Conservation (phyloP, 2,888 invertebrate genomes). For the Scelioninae gen. 2 region DNA sequence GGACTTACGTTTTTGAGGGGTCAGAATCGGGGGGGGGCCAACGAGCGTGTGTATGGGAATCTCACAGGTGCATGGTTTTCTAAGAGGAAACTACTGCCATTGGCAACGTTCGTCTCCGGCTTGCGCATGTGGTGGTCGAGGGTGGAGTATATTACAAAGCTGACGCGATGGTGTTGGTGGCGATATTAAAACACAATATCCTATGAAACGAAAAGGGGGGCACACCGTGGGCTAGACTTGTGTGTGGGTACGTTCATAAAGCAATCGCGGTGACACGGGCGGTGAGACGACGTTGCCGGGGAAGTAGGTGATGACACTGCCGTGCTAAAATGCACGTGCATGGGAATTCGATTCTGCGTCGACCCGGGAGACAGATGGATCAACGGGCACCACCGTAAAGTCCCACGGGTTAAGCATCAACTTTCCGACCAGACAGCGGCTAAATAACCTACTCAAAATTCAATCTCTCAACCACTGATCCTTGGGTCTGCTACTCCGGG, state of each 20-base stretch:
- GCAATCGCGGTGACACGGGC: conserved; percentile 56
- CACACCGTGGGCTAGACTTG: conserved; percentile 43
- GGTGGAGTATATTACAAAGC: conserved; percentile 56
- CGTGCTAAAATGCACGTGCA: conserved; percentile 74
- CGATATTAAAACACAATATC: conserved; percentile 74
- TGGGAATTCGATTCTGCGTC: conserved; percentile 71
- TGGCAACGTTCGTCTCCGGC: conserved; percentile 61
- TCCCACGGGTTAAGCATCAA: conserved; percentile 70
- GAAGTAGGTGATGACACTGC: conserved; percentile 74
- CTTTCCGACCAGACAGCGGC: conserved; percentile 49
- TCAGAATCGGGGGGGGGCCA: conserved; percentile 64
- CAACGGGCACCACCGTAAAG: conserved; percentile 68
- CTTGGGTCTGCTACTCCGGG: conserved; percentile 35
- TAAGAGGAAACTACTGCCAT: conserved; percentile 67
- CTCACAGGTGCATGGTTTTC: conserved; percentile 74
- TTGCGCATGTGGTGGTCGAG: conserved; percentile 49
- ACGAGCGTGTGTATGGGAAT: conserved; percentile 71
- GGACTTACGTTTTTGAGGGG: conserved; percentile 66
- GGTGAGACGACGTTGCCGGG: conserved; percentile 57
- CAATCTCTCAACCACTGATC: conserved; percentile 64
- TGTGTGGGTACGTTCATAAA: conserved; percentile 55
- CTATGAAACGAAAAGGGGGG: conserved; percentile 64
- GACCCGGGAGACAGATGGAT: conserved; percentile 68
- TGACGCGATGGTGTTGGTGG: conserved; percentile 61
- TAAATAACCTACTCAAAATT: conserved; percentile 64